These are phyloP conservation scores for Argyresthia albistria DNA, from an alignment of 2,888 invertebrate species.

Conservation along the genomic window DNA sequence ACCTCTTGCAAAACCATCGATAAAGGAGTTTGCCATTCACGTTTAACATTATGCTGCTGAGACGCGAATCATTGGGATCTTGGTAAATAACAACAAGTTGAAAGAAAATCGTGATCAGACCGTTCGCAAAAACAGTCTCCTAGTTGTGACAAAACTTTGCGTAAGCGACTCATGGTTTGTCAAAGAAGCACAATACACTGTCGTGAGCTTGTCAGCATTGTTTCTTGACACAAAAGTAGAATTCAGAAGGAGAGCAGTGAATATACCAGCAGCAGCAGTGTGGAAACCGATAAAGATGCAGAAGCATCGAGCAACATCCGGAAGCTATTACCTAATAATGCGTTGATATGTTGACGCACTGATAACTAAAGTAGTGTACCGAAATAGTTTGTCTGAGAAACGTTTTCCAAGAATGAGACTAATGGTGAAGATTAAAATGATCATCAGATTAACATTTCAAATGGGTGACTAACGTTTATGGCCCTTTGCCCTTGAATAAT, in stretches of 20 bases:
- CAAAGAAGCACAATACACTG: slow-evolving; percentile 1
- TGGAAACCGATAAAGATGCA: background rate
- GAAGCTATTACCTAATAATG: background rate
- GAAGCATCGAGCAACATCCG: background rate
- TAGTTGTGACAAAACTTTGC: slow-evolving; percentile 1
- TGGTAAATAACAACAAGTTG: too few relatives aligned
- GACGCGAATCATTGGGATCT: background rate
- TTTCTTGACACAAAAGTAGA: slow-evolving; percentile 13
- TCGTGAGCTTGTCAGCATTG: background rate
- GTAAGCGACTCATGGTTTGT: slow-evolving; percentile 1
- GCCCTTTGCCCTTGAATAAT: too few relatives aligned
- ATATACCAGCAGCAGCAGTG: background rate
- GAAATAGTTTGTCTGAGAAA: too few relatives aligned
- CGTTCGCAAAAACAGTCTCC: background rate
- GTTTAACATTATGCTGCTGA: background rate
- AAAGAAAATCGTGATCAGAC: background rate
- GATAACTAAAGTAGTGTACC: background rate
- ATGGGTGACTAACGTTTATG: too few relatives aligned
- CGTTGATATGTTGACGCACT: background rate
- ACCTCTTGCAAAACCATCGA: slow-evolving; percentile 25
- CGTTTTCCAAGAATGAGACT: background rate
- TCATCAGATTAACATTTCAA: background rate
- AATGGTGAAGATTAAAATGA: background rate
- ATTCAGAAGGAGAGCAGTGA: slow-evolving; percentile 12
- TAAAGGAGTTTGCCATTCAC: slow-evolving; percentile 7